Evolutionary conservation across 2,797 vertebrate genomes (phyloP).

Genomic region (Avahi laniger): DNA sequence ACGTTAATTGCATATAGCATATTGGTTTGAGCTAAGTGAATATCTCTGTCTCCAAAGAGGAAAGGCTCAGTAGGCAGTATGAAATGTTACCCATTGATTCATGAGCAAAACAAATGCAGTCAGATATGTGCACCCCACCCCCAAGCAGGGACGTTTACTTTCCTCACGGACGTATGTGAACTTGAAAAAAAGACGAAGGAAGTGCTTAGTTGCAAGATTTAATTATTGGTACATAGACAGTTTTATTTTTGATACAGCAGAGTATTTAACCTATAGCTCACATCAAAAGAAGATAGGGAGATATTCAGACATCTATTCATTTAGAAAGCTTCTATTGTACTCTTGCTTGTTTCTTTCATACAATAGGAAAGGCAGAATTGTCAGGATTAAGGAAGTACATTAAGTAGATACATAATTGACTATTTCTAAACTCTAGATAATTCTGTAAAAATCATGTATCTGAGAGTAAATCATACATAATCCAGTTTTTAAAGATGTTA

Average conservation of each 20-base stretch:
- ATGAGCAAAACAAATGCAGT: slow-evolving; percentile 67
- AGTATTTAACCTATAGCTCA: slow-evolving; percentile 16
- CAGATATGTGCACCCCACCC: not conserved
- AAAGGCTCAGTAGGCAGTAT: slow-evolving; percentile 80
- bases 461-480: not conserved
- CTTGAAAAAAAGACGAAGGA: slow-evolving; percentile 48
- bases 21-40: slow-evolving; percentile 82
- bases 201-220: slow-evolving; percentile 60
- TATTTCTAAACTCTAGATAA: slow-evolving; percentile 54
- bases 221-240: slow-evolving; percentile 60
- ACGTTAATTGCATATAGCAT: slow-evolving; percentile 81
- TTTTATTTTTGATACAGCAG: slow-evolving; percentile 59
- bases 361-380: slow-evolving; percentile 6
- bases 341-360: not conserved
- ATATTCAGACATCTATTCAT: slow-evolving; percentile 40
- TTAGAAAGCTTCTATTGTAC: slow-evolving; percentile 32
- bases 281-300: slow-evolving; percentile 33
- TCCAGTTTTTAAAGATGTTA: slow-evolving; percentile 50
- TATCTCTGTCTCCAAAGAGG: slow-evolving; percentile 72
- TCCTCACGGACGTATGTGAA: slow-evolving; percentile 48
- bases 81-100: slow-evolving; percentile 78
- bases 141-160: not conserved
- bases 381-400: slow-evolving; percentile 35
- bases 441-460: not conserved
- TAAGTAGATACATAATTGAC: slow-evolving; percentile 8